Evolutionary conservation across 2,888 invertebrate species (phyloP).

Genomic region (Danaus chrysippus): DNA sequence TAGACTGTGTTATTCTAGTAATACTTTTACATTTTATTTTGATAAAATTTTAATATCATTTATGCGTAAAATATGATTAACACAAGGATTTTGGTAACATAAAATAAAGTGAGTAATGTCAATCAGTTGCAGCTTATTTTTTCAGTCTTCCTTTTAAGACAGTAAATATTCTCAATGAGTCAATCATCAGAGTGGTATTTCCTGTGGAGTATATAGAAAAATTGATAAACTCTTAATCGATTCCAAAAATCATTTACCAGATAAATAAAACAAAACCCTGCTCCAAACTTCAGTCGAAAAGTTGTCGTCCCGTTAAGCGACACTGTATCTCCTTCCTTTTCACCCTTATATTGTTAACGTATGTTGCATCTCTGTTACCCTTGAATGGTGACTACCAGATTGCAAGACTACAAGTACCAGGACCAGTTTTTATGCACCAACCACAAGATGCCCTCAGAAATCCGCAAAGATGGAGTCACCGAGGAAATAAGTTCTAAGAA

Average conservation of each 20-base stretch:
- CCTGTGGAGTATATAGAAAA: conserved; percentile 35
- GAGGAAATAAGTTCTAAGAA: conserved; percentile 23
- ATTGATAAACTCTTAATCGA: conserved; percentile 39
- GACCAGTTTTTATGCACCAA: conserved; percentile 66
- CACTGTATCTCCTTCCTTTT: conserved; percentile 47
- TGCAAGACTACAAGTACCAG: conserved; percentile 49
- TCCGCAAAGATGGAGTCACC: conserved; percentile 37
- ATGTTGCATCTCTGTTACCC: conserved; percentile 52
- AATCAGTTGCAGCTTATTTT: too few species aligned
- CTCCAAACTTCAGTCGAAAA: conserved; percentile 41
- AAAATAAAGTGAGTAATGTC: too few species aligned
- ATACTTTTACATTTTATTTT: too few species aligned
- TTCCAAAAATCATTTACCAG: conserved; percentile 53
- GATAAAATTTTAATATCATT: too few species aligned
- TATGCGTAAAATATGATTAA: too few species aligned
- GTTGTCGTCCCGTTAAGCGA: conserved; percentile 62
- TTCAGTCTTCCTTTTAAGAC: too few species aligned
- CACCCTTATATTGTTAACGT: conserved; percentile 28
- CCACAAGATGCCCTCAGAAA: conserved; percentile 40
- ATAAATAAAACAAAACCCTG: conserved; percentile 47
- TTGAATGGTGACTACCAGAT: conserved; percentile 68
- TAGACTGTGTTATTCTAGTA: too few species aligned
- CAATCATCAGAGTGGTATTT: conserved; percentile 30
- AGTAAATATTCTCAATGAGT: background rate
- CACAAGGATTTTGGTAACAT: too few species aligned